Percentiles rank a stretch among this genome's conserved stretches.
phyloP scores from a whole-genome alignment of 2,113 vertebrate species.

The Mesoclemmys tuberculata region DNA sequence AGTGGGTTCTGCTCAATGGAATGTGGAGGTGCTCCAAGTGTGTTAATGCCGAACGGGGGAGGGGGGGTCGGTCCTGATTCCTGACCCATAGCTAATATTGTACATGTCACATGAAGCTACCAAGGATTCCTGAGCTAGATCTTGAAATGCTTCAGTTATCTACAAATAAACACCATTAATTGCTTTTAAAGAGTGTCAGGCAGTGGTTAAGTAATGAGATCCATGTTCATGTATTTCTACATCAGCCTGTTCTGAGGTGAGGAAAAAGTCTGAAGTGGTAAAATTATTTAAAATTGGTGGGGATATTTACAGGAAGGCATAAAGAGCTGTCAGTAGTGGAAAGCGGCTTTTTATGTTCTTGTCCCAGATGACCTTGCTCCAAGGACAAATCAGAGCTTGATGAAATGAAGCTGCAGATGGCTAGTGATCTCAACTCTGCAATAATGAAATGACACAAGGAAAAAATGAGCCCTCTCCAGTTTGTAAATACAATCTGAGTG shows the following conservation, averaged over 20 bases:
- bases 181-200: conserved; percentile 53
- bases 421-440: conserved; percentile 76
- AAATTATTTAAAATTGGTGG: conserved; percentile 69
- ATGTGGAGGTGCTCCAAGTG: conserved; percentile 43
- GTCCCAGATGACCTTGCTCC: conserved; percentile 75
- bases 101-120: conserved; percentile 66
- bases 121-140: conserved; percentile 58
- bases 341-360: conserved; percentile 75
- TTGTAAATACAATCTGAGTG: conserved; percentile 68
- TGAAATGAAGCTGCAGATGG: conserved; percentile 78
- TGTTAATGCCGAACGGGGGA: conserved; percentile 57
- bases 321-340: conserved; percentile 73
- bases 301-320: conserved; percentile 72
- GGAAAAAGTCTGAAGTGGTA: conserved; percentile 54
- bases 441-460: conserved; percentile 70
- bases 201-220: conserved; percentile 55
- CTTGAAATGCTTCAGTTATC: conserved; percentile 65
- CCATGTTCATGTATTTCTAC: conserved; percentile 50
- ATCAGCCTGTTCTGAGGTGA: conserved; percentile 25
- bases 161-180: conserved; percentile 72
- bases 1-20: conserved; percentile 40
- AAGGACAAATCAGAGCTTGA: conserved; percentile 78
- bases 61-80: too few relatives aligned
- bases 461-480: conserved; percentile 66
- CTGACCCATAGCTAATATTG: conserved; percentile 76